These are phyloP conservation scores for Empis livida DNA, from an alignment of 2,888 invertebrate species.

Conservation along the genomic window DNA sequence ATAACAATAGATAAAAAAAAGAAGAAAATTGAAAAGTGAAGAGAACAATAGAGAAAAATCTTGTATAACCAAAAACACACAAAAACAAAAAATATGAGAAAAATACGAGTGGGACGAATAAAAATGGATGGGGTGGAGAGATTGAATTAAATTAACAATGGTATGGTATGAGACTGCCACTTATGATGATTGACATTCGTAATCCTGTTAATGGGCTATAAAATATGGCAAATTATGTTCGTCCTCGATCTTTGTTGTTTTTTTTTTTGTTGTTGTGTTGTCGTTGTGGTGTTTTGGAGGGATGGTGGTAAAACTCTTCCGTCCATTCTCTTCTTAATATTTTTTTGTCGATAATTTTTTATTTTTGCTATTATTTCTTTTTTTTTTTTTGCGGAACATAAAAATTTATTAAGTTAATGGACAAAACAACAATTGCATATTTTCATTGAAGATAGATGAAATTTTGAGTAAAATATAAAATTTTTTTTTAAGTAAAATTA, in stretches of 20 bases:
- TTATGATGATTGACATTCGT: conserved; percentile 22
- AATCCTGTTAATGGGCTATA: conserved; percentile 22
- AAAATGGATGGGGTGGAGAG: too few species aligned
- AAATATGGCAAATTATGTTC: conserved; percentile 20
- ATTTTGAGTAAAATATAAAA: too few species aligned
- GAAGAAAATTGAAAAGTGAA: too few species aligned
- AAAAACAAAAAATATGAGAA: too few species aligned
- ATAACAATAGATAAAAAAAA: neutral
- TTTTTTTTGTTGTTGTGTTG: conserved; percentile 2
- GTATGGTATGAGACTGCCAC: conserved; percentile 18
- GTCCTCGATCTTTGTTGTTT: conserved; percentile 13
- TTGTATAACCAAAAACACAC: conserved; percentile 2
- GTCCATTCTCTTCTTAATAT: neutral
- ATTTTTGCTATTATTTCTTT: neutral
- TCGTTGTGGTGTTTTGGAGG: too few species aligned
- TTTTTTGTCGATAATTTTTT: neutral
- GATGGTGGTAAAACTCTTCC: too few species aligned
- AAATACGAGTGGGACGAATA: too few species aligned
- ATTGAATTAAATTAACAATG: neutral
- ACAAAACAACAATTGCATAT: conserved; percentile 16
- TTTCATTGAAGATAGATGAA: too few species aligned
- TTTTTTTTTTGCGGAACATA: conserved; percentile 8
- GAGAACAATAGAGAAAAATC: neutral
- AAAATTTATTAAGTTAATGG: conserved; percentile 20
- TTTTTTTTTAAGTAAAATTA: too few species aligned